phyloP scores from a whole-genome alignment of 2,797 vertebrate genomes.

The Margarornis squamiger region DNA sequence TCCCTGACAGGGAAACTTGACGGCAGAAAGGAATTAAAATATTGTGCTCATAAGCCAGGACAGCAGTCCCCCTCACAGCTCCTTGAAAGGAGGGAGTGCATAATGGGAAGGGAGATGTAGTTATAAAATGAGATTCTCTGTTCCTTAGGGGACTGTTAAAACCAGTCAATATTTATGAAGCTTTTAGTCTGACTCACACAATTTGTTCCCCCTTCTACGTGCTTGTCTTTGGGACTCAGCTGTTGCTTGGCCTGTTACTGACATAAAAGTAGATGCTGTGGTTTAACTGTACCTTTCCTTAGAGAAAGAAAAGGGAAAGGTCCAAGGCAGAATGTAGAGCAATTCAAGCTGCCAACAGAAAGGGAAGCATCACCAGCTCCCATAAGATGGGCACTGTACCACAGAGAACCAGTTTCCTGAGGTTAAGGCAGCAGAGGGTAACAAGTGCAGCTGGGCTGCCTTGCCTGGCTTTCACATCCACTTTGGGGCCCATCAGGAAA shows the following conservation, averaged over 20 bases:
- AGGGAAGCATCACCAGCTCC: neutral
- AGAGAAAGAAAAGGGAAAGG: neutral
- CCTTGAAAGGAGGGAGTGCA: neutral
- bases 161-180: constrained; percentile 70
- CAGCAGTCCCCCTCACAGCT: neutral
- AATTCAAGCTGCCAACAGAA: neutral
- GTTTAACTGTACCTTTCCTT: constrained; percentile 5
- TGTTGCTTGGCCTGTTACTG: constrained; percentile 34
- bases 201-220: constrained; percentile 43
- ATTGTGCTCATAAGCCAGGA: neutral
- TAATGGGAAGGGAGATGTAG: neutral
- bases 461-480: neutral
- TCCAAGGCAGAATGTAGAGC: neutral
- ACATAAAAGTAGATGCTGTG: neutral
- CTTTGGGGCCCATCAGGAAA: neutral
- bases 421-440: neutral
- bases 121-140: constrained; percentile 43
- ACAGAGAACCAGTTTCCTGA: neutral
- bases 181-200: constrained; percentile 64
- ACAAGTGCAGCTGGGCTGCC: neutral
- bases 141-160: constrained; percentile 48
- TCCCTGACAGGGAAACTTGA: neutral
- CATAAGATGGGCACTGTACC: accelerated
- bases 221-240: constrained; percentile 36
- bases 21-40: constrained; percentile 13